phyloP scores from a whole-genome alignment of 2,888 invertebrate genomes.

The Chrysotoxum bicinctum region DNA sequence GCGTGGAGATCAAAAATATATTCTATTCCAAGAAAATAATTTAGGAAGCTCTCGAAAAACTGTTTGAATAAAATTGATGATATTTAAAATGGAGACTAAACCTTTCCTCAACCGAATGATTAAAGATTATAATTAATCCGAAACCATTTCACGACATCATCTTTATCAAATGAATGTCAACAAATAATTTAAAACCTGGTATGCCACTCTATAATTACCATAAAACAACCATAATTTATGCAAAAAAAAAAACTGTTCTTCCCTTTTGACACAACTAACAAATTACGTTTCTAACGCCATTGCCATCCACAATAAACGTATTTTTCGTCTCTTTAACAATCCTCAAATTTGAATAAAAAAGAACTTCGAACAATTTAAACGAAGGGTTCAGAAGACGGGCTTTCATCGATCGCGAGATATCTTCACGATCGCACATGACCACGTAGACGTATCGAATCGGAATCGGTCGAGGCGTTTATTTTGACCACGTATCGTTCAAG shows the following conservation, averaged over 20 bases:
- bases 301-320: neutral
- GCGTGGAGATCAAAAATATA: too few species aligned
- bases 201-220: slow-evolving; percentile 26
- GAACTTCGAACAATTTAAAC: slow-evolving; percentile 46
- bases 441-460: slow-evolving; percentile 21
- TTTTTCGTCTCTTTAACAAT: neutral
- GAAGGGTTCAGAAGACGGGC: slow-evolving; percentile 21
- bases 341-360: slow-evolving; percentile 13
- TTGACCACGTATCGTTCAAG: slow-evolving; percentile 47
- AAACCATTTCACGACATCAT: slow-evolving; percentile 2
- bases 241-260: neutral
- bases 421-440: slow-evolving; percentile 41
- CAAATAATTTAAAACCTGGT: slow-evolving; percentile 35
- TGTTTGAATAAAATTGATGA: neutral
- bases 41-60: too few species aligned
- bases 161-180: slow-evolving; percentile 36
- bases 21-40: too few species aligned
- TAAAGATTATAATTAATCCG: slow-evolving; percentile 4
- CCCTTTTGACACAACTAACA: slow-evolving; percentile 18
- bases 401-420: slow-evolving; percentile 26
- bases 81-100: neutral
- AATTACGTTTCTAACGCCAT: slow-evolving; percentile 28
- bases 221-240: slow-evolving; percentile 13
- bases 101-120: neutral
- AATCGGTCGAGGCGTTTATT: slow-evolving; percentile 42